Evolutionary conservation across 2,888 invertebrate genomes (phyloP), one percentile per base, ranked within the genome.

Genomic region (Vanessa cardui): DNA sequence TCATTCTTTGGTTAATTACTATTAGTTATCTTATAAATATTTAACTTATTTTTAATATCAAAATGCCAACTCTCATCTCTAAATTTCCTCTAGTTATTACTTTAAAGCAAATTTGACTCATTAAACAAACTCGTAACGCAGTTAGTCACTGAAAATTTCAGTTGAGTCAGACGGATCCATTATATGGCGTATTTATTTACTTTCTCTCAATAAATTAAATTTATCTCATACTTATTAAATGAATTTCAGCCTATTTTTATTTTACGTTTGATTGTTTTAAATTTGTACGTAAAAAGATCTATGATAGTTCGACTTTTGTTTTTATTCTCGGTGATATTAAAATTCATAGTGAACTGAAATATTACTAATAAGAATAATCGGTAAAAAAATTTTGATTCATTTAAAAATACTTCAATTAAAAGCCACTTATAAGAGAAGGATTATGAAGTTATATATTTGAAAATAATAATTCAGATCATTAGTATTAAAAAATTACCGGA

Each of bases 81-180:
- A 71, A 74, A 79, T 77, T 84, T 82, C 82, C 79, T 83, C 79
- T 78, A 80, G 77, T 66, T 70, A 75, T 69, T 76, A 77, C 72
- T 77, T 84, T 83, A 76, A 21, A 64, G 45, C 45, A 67, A 61
- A 62, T 60, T 81, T 88, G 88, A 89, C 77, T 88, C 87, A 88
- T 66, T 70, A 64, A 65, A 70, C 73, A 65, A 67, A 74, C 73
- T 70, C 75, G 74, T 76, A 74, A 76, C 74, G 39, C 9, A 33
- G 80, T 89, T 88, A 89, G 83, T 89, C 89, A 89, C 79, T 81
- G 73, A 81, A 81, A 72, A 77, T 77, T 82, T 82, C 78, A 84
- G 84, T 82, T 88, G 87, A 88, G 78, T 88, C 87, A 87, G 80
- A 47, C 69, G 66, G 66, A 64, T 70, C 47, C 56, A 64, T 58